Percentiles rank a stretch among this genome's conserved stretches.
Evolutionary conservation across 2,113 vertebrate species (phyloP).

Genomic region (Sinocyclocheilus anophthalmus): DNA sequence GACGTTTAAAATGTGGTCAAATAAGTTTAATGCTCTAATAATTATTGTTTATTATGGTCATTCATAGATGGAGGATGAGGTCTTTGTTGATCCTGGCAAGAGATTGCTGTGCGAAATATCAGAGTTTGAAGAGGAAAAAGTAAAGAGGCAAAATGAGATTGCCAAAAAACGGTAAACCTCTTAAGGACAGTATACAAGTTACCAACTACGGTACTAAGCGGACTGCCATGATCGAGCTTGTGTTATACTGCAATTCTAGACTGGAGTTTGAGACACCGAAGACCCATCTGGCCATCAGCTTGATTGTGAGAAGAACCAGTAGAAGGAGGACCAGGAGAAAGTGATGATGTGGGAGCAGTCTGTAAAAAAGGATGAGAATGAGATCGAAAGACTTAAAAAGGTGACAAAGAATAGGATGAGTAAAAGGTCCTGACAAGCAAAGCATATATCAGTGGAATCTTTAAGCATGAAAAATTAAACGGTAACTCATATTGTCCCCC

Average conservation of each 20-base stretch:
- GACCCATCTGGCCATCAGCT: constrained; percentile 91
- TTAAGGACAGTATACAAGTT: not conserved
- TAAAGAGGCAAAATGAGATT: constrained; percentile 95
- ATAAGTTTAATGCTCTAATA: not conserved
- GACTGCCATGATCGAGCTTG: not conserved
- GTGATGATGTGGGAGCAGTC: constrained; percentile 95
- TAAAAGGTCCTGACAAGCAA: not conserved
- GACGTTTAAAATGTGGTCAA: not conserved
- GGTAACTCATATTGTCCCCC: not conserved
- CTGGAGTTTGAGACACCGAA: constrained; percentile 95
- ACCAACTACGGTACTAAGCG: not conserved
- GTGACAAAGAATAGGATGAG: constrained; percentile 60
- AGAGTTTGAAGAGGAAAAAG: constrained; percentile 95
- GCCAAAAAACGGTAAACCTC: constrained; percentile 88
- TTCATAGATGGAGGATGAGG: constrained; percentile 89
- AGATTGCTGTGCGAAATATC: constrained; percentile 94
- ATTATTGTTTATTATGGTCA: not conserved
- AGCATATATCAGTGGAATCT: not conserved
- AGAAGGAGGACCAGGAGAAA: constrained; percentile 93
- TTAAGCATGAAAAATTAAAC: not conserved
- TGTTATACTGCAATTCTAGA: constrained; percentile 26
- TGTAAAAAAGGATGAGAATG: constrained; percentile 91
- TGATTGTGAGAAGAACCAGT: constrained; percentile 92
- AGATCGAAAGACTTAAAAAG: constrained; percentile 94
- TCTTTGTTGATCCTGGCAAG: constrained; percentile 86